These are phyloP conservation scores for Clostera curtula DNA, from an alignment of 2,888 invertebrate genomes.

Conservation along the genomic window DNA sequence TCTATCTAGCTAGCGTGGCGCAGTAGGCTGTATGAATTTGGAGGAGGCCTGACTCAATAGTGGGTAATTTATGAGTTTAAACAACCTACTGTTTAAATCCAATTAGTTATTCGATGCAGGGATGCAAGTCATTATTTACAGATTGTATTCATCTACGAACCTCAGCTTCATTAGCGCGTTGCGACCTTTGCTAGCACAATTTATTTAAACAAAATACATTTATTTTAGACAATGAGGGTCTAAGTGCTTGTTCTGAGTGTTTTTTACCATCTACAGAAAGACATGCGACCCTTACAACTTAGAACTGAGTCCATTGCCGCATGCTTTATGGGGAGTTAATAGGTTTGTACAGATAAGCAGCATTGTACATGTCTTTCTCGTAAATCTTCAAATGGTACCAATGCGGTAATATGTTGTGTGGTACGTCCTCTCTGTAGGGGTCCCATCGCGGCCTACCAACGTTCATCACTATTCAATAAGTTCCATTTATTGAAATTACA, in stretches of 20 bases:
- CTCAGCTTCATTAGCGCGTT: constrained; percentile 46
- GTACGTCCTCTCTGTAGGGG: constrained; percentile 49
- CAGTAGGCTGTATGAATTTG: too few relatives aligned
- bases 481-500: constrained; percentile 75
- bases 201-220: constrained; percentile 65
- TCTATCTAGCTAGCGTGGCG: too few relatives aligned
- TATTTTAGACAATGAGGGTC: constrained; percentile 60
- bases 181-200: constrained; percentile 36
- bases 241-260: constrained; percentile 53
- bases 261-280: constrained; percentile 24
- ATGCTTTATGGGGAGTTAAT: background rate
- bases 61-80: too few relatives aligned
- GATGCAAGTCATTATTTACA: too few relatives aligned
- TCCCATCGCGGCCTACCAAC: constrained; percentile 61
- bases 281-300: constrained; percentile 4
- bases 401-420: constrained; percentile 17
- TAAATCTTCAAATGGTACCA: constrained; percentile 20
- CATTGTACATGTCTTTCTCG: constrained; percentile 19
- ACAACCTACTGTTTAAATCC: too few relatives aligned
- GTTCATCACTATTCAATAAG: constrained; percentile 75
- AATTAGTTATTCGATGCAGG: too few relatives aligned
- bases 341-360: constrained; percentile 6
- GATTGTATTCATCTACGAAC: background rate
- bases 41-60: too few relatives aligned
- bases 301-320: constrained; percentile 24